Percentiles rank a stretch among this genome's conserved stretches.
These are phyloP conservation scores for Ornithoptera alexandrae DNA, from an alignment of 2,888 invertebrate genomes.

Conservation along the genomic window DNA sequence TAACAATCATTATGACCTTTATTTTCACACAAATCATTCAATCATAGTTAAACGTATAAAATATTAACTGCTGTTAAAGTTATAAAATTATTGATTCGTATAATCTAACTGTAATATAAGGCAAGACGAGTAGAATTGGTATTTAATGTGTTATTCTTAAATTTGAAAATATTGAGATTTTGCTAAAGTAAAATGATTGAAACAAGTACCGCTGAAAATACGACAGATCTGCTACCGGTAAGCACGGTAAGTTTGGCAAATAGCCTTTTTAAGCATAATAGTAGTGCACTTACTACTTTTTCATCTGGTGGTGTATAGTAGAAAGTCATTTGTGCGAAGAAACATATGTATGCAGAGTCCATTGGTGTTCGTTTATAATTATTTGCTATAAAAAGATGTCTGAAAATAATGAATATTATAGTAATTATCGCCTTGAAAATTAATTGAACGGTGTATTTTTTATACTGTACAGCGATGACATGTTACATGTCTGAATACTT, in stretches of 20 bases:
- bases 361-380: too few relatives aligned
- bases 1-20: conserved; percentile 62
- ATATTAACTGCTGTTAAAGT: conserved; percentile 20
- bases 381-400: too few relatives aligned
- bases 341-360: too few relatives aligned
- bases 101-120: conserved; percentile 19
- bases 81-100: conserved; percentile 14
- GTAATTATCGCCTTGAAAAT: too few relatives aligned
- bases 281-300: not conserved
- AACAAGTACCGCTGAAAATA: conserved; percentile 60
- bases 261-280: not conserved
- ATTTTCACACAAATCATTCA: conserved; percentile 53
- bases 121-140: conserved; percentile 18
- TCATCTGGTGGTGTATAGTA: not conserved
- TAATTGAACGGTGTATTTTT: too few relatives aligned
- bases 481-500: too few relatives aligned
- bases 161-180: conserved; percentile 22
- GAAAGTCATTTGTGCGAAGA: not conserved
- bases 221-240: conserved; percentile 44
- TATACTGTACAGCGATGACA: too few relatives aligned
- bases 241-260: conserved; percentile 43
- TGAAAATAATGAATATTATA: too few relatives aligned
- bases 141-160: conserved; percentile 23
- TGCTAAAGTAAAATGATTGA: conserved; percentile 58
- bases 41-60: conserved; percentile 22